Evolutionary conservation across 2,888 invertebrate genomes (phyloP).

Genomic region (Liodrosophila aerea): DNA sequence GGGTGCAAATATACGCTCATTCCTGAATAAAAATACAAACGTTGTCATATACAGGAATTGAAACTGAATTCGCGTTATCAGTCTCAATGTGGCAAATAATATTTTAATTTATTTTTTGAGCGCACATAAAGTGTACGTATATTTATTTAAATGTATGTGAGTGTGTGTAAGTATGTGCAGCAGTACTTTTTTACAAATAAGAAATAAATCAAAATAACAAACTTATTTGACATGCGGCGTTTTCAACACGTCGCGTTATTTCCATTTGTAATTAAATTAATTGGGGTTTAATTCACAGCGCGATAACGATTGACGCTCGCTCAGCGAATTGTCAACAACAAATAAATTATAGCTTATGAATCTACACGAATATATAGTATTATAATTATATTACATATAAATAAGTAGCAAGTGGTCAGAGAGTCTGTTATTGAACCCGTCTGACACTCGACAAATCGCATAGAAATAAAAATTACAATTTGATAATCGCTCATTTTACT

Average conservation of each 20-base stretch:
- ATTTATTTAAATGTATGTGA: neutral
- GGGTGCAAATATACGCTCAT: no score
- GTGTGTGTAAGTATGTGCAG: conserved; percentile 2
- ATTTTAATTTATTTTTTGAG: conserved; percentile 72
- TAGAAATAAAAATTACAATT: conserved; percentile 69
- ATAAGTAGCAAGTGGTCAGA: conserved; percentile 21
- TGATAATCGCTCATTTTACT: conserved; percentile 60
- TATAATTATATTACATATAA: neutral
- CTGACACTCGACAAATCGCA: conserved; percentile 76
- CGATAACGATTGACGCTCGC: conserved; percentile 39
- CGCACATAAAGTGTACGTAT: conserved; percentile 21
- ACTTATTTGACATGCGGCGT: conserved; percentile 34
- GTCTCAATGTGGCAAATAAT: conserved; percentile 66
- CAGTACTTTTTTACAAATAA: conserved; percentile 30
- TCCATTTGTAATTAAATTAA: conserved; percentile 82
- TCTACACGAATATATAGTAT: neutral
- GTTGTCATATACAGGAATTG: conserved; percentile 1
- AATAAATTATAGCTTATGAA: conserved; percentile 37
- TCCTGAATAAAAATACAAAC: conserved; percentile 11
- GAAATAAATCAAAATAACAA: conserved; percentile 61
- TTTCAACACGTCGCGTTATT: conserved; percentile 67
- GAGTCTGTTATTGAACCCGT: conserved; percentile 69
- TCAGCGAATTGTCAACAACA: conserved; percentile 55
- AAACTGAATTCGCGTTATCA: conserved; percentile 46
- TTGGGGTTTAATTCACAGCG: conserved; percentile 81